A percentile compares a stretch with the other conserved stretches of the same genome.
Evolutionary conservation across 2,113 vertebrate genomes (phyloP).

Genomic region (Gila orcuttii): DNA sequence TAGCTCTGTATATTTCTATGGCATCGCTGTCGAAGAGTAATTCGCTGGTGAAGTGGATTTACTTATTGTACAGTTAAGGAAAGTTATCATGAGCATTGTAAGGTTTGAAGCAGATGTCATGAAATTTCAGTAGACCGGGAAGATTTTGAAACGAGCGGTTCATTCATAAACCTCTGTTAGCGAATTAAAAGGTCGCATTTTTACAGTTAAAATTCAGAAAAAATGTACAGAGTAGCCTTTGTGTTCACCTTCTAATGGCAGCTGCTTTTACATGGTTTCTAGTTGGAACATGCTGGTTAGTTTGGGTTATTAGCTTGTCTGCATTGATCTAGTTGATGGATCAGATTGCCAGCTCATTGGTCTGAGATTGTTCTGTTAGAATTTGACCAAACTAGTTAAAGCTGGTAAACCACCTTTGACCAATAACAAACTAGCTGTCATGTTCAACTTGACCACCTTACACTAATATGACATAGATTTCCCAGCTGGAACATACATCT

Average conservation of each 20-base stretch:
- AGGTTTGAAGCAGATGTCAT: too few relatives aligned
- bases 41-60: too few relatives aligned
- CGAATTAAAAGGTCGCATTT: too few relatives aligned
- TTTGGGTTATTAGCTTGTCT: neutral
- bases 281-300: neutral
- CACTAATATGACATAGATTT: neutral
- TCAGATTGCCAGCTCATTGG: neutral
- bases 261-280: neutral
- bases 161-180: too few relatives aligned
- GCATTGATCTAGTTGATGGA: neutral
- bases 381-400: neutral
- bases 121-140: too few relatives aligned
- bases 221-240: neutral
- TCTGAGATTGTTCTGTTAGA: neutral
- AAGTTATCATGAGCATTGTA: too few relatives aligned
- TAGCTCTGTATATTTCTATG: too few relatives aligned
- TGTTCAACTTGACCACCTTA: neutral
- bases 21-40: too few relatives aligned
- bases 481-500: neutral
- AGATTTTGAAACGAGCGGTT: too few relatives aligned
- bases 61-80: too few relatives aligned
- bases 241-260: neutral
- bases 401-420: neutral
- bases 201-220: too few relatives aligned
- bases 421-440: neutral